Evolutionary conservation across 2,113 vertebrate species (phyloP), one percentile per base, ranked within the genome.

Genomic region (Apistogramma diplotaenia): DNA sequence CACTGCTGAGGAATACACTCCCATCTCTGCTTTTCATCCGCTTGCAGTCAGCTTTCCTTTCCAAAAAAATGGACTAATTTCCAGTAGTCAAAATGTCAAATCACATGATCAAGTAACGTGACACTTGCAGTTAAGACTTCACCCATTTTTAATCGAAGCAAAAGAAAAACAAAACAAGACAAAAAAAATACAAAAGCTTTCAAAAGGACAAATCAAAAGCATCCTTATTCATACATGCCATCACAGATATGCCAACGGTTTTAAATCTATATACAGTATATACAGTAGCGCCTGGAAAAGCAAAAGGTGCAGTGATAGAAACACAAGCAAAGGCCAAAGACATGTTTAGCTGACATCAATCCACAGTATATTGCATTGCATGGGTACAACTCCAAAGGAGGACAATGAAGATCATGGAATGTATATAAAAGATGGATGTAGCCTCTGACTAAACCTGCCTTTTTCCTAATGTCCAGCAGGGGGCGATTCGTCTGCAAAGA

Each of bases 1-100:
- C 67, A 62, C 92, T 92, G 90, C 92, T 87, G 86, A 93, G 78
- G 56, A 92, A 90, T 79, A 37, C 79, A 90, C 84, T 89, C 86
- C 84, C 61, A 71, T 83, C 80, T 37, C 71, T 82, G 85, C 87
- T 74, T 87, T 75, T 86, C 55, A 57, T 81, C 81, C 23, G 46
- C 61, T 58, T 58, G 67, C 43, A 35, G 80, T 82, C 78, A 55
- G 57, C 74, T 21, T 58, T 16, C 11, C 79, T 87, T 56, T 33
- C 60, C 16, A 53, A 78, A 86, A 78, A 86, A 82, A 81, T 37
- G 1, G 86, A 51, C 57, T n/a, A 49, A 23, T 65, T n/a, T 78
- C 73, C 40, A 82, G 54, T 16, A 78, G 16, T 53, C 78, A 84
- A 70, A 79, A 74, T 57, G 46, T 33, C 4, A 1, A 19, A 23